These are phyloP conservation scores for Aproaerema taeniolella DNA, from an alignment of 2,888 invertebrate genomes.

Conservation along the genomic window DNA sequence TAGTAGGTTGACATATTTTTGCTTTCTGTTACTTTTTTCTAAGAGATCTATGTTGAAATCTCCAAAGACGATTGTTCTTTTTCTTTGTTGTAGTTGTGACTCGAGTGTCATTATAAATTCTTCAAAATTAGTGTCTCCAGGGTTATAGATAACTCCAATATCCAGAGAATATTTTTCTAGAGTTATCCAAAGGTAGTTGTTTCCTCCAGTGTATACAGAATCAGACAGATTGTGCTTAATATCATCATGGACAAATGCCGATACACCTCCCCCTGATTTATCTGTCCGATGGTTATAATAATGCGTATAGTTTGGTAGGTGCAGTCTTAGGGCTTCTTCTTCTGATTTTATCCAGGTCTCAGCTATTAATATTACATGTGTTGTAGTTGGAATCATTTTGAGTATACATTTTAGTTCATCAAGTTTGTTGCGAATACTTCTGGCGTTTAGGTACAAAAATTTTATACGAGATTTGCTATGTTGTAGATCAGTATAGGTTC, in stretches of 20 bases:
- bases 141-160: conserved; percentile 22
- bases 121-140: conserved; percentile 17
- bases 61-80: conserved; percentile 21
- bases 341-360: conserved; percentile 8
- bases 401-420: conserved; percentile 1
- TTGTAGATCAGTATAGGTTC: background rate
- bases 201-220: conserved; percentile 17
- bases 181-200: conserved; percentile 25
- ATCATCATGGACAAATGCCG: conserved; percentile 22
- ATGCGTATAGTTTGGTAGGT: conserved; percentile 21
- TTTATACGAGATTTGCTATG: background rate
- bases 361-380: background rate
- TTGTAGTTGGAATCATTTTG: background rate
- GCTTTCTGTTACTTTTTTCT: conserved; percentile 4
- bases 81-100: conserved; percentile 15
- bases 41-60: conserved; percentile 21
- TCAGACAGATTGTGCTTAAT: conserved; percentile 18
- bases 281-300: conserved; percentile 23
- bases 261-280: conserved; percentile 24
- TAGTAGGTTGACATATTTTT: conserved; percentile 5
- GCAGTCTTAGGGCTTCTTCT: conserved; percentile 12
- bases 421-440: background rate
- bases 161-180: conserved; percentile 18
- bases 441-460: background rate
- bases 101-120: conserved; percentile 16